Percentiles rank a stretch among this genome's conserved stretches.
phyloP scores from a whole-genome alignment of 1,140 invertebrate species.

The Drosophila lacteicornis region DNA sequence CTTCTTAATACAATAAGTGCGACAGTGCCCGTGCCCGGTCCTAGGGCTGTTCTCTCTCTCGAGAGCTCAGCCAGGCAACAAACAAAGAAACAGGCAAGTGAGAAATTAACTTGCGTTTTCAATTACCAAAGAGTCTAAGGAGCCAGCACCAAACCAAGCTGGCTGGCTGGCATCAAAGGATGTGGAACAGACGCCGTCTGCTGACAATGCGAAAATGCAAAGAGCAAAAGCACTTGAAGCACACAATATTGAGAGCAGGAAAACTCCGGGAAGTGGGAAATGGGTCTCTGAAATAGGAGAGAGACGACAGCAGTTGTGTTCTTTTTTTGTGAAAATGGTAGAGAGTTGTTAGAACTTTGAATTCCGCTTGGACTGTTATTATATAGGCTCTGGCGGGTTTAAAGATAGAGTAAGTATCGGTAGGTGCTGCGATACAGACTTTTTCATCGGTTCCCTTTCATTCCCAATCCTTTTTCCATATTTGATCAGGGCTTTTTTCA shows the following conservation, averaged over 20 bases:
- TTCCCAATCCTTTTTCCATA: constrained; percentile 27
- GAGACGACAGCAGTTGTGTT: constrained; percentile 21
- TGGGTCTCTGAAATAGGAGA: constrained; percentile 17
- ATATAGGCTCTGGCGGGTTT: constrained; percentile 18
- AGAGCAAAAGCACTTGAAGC: constrained; percentile 75
- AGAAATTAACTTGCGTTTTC: constrained; percentile 83
- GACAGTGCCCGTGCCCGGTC: constrained; percentile 42
- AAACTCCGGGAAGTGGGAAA: constrained; percentile 11
- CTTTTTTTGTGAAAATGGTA: constrained; percentile 34
- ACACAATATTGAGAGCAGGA: constrained; percentile 52
- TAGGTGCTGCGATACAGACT: background rate
- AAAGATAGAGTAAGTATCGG: constrained; percentile 2
- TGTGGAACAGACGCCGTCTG: constrained; percentile 68
- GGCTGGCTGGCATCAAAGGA: constrained; percentile 72
- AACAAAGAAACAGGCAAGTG: constrained; percentile 63
- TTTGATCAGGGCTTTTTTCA: constrained; percentile 30
- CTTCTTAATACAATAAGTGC: constrained; percentile 80
- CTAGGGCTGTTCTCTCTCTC: no score
- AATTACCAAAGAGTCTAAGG: constrained; percentile 66
- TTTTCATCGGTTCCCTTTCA: background rate
- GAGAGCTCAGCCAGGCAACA: constrained; percentile 8
- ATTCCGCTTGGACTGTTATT: constrained; percentile 28
- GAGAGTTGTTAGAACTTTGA: constrained; percentile 24
- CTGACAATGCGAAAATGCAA: constrained; percentile 82
- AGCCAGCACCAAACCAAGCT: constrained; percentile 27